Conservation (phyloP, 1,140 invertebrate species). For the Ips typographus region DNA sequence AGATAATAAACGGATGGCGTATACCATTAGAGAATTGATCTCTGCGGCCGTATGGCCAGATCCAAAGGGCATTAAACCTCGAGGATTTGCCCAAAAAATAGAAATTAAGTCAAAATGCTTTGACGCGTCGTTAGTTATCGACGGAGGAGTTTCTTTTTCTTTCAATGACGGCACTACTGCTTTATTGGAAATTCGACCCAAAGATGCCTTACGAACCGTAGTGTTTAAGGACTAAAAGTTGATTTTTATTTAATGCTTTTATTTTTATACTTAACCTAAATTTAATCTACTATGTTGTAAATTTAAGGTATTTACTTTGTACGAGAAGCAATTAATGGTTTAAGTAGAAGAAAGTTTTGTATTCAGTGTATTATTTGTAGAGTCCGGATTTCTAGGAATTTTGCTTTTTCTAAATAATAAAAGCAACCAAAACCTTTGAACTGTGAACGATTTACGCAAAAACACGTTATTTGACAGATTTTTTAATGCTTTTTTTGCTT, state of each 20-base stretch:
- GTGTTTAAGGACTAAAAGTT: slow-evolving; percentile 56
- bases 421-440: too few relatives aligned
- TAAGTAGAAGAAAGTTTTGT: too few relatives aligned
- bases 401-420: too few relatives aligned
- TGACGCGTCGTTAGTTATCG: slow-evolving; percentile 93
- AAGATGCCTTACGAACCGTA: slow-evolving; percentile 87
- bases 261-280: too few relatives aligned
- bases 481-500: too few relatives aligned
- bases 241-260: not conserved
- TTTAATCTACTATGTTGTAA: too few relatives aligned
- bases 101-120: slow-evolving; percentile 86
- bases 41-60: slow-evolving; percentile 73
- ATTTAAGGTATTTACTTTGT: too few relatives aligned
- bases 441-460: too few relatives aligned
- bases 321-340: too few relatives aligned
- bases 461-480: too few relatives aligned
- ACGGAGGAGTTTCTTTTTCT: slow-evolving; percentile 90
- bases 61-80: slow-evolving; percentile 66
- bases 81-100: slow-evolving; percentile 70
- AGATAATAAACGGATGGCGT: slow-evolving; percentile 78
- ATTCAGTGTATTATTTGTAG: too few relatives aligned
- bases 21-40: slow-evolving; percentile 91
- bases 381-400: too few relatives aligned
- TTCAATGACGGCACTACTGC: slow-evolving; percentile 95
- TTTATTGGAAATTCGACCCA: slow-evolving; percentile 76